Conservation (phyloP, 2,797 vertebrate species). For the Leptoclinus maculatus region DNA sequence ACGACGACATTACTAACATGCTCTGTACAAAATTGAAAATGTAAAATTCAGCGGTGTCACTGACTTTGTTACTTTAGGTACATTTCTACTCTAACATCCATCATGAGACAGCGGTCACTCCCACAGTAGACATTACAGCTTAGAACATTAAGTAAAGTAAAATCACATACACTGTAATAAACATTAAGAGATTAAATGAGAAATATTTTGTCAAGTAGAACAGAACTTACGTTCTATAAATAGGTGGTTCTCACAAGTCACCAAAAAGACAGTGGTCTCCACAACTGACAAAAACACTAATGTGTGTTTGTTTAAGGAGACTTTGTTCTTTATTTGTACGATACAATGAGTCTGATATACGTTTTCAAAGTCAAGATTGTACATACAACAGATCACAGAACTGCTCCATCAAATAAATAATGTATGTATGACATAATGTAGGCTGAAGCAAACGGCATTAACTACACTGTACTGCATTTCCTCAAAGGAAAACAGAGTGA, state of each 20-base stretch:
- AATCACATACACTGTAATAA: neutral
- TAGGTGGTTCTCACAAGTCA: neutral
- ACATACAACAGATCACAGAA: neutral
- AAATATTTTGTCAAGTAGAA: neutral
- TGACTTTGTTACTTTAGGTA: neutral
- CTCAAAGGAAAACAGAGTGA: neutral
- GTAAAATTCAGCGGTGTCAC: neutral
- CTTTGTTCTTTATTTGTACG: slow-evolving; percentile 10
- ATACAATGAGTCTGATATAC: neutral
- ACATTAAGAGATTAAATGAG: neutral
- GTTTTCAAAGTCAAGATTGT: neutral
- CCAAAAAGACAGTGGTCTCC: neutral
- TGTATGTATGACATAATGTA: neutral
- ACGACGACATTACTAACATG: neutral
- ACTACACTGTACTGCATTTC: neutral
- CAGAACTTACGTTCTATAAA: neutral
- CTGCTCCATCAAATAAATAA: neutral
- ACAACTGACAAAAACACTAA: neutral
- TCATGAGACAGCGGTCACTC: neutral
- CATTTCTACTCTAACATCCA: neutral
- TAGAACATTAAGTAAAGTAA: neutral
- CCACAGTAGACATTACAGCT: neutral
- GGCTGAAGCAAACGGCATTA: neutral
- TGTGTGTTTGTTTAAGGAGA: neutral
- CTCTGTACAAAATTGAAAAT: neutral